Conservation (phyloP, 2,113 vertebrate species). For the Cacatua alba region DNA sequence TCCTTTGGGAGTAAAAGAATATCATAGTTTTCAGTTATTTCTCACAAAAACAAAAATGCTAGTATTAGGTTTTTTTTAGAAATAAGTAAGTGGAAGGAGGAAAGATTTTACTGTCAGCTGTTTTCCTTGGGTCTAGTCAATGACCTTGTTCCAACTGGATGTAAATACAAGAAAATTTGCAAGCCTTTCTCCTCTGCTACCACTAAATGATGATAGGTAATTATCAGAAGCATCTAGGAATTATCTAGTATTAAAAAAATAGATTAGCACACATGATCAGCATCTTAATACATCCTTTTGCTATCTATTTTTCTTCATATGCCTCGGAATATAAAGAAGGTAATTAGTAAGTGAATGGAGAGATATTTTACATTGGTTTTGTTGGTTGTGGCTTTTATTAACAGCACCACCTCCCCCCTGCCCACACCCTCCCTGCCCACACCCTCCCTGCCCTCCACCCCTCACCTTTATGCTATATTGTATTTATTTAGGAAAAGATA, state of each 20-base stretch:
- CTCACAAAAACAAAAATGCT: neutral
- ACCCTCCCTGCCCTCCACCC: too few relatives aligned
- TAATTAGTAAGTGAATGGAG: neutral
- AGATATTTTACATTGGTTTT: neutral
- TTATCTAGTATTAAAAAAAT: constrained; percentile 44
- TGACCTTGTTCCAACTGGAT: constrained; percentile 36
- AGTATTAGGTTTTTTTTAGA: neutral
- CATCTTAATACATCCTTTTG: constrained; percentile 15
- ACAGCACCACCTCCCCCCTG: neutral
- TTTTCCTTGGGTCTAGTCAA: constrained; percentile 27
- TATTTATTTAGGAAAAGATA: neutral
- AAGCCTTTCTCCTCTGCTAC: constrained; percentile 5
- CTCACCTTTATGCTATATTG: neutral
- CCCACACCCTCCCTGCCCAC: too few relatives aligned
- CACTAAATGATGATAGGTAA: constrained; percentile 20
- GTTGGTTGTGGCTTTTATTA: neutral
- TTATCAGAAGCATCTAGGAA: constrained; percentile 53
- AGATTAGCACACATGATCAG: neutral
- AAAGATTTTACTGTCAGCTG: neutral
- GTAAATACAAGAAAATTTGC: constrained; percentile 23
- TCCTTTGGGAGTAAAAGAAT: neutral
- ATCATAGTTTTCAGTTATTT: neutral
- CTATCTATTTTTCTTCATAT: neutral
- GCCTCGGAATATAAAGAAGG: neutral
- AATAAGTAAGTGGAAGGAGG: neutral